phyloP scores from a whole-genome alignment of 1,140 invertebrate species.

The Halesus radiatus region DNA sequence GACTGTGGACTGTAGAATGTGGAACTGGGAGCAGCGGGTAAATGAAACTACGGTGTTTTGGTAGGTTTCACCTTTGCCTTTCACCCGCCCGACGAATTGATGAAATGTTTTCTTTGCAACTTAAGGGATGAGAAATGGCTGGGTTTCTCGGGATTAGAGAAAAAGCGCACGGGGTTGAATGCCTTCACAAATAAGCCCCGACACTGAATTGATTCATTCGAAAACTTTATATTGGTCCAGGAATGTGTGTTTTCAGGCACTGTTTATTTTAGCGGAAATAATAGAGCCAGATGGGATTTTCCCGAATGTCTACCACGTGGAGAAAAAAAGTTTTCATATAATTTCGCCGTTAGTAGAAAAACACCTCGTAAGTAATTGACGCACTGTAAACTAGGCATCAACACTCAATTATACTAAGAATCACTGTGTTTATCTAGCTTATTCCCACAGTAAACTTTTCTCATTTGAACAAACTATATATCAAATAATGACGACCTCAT shows the following conservation, averaged over 20 bases:
- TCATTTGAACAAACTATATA: no score
- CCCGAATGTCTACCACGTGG: neutral
- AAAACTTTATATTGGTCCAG: neutral
- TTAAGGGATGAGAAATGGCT: slow-evolving; percentile 29
- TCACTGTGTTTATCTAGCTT: neutral
- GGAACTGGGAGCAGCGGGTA: neutral
- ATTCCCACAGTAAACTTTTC: no score
- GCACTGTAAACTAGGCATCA: neutral
- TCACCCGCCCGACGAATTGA: neutral
- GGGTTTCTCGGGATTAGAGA: slow-evolving; percentile 22
- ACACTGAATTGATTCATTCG: neutral
- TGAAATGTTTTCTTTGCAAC: slow-evolving; percentile 20
- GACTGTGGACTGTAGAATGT: neutral
- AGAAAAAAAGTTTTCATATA: neutral
- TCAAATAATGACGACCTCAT: no score
- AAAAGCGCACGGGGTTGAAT: slow-evolving; percentile 10
- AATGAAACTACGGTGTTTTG: slow-evolving; percentile 1
- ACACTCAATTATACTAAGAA: neutral
- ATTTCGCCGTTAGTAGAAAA: neutral
- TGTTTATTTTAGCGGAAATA: neutral
- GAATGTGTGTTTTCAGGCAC: neutral
- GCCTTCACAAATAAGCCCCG: slow-evolving; percentile 7
- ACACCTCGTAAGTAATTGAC: neutral
- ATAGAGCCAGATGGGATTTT: neutral
- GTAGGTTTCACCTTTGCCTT: neutral